Evolutionary conservation across 2,113 vertebrate species (phyloP), one percentile per base, ranked within the genome.

Genomic region (Oreochromis spilurus): DNA sequence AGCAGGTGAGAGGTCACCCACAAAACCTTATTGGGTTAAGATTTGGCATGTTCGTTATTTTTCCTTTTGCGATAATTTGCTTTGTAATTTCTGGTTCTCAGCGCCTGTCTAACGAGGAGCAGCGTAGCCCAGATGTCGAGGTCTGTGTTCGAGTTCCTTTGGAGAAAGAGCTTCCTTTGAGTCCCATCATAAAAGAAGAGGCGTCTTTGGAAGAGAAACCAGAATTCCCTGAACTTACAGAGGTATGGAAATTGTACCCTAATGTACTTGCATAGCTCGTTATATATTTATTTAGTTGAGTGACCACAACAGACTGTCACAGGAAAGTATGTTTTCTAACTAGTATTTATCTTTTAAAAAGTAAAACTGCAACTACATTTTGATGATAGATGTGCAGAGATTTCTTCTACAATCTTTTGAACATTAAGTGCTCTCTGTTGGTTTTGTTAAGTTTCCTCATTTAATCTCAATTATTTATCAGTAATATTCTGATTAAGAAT

Each of bases 81-180:
- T 9, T 10, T 58, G 5, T 55, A 12, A 16, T 67, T 52, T 10
- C 79, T 90, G 36, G 11, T 57, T 70, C 19, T 19, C 94, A 99
- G 98, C 97, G 98, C 2, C 31, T 99, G 43, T 97, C 97, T 77
- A 97, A 97, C 2, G 97, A 95, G 81, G 95, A 96, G 2, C 95
- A 96, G 72, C 94, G 92, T 0, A 91, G 96, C 77, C 95, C 95
- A 2, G 89, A 95, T 78, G 96, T 99, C 75, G 97, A 98, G 87
- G 93, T 99, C 21, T 95, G 95, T 40, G 97, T 99, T 4, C 95
- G 98, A 2, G 98, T 99, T 21, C 98, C 98, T 62, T 96, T 99
- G 60, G 98, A 99, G 91, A 98, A 98, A 82, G 98, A 99, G 82
- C 97, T 99, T 90, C 98, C 98, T 12, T 95, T 99, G 53, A 95